phyloP scores from a whole-genome alignment of 2,113 vertebrate species.

The Sminthopsis crassicaudata region DNA sequence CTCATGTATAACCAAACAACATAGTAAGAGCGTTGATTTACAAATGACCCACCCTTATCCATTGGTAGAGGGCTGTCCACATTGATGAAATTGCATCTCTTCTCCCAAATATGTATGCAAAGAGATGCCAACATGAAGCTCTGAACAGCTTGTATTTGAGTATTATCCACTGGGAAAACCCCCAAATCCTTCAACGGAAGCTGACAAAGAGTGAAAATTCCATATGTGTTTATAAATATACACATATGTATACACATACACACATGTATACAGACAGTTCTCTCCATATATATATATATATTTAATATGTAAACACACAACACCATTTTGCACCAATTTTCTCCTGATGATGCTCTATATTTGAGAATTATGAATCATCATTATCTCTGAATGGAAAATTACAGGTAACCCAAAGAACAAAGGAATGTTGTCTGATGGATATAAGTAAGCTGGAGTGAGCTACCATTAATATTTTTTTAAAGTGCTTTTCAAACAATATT shows the following conservation, averaged over 20 bases:
- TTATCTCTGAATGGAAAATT: not conserved
- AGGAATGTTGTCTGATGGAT: not conserved
- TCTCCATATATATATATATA: conserved; percentile 4
- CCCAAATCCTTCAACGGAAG: too few relatives aligned
- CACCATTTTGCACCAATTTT: not conserved
- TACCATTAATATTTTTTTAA: not conserved
- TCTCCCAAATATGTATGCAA: too few relatives aligned
- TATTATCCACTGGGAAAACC: too few relatives aligned
- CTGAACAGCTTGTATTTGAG: too few relatives aligned
- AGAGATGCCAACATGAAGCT: too few relatives aligned
- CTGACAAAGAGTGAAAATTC: not conserved
- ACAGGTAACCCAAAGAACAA: not conserved
- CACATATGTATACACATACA: not conserved
- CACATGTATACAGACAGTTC: not conserved
- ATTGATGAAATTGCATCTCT: not conserved
- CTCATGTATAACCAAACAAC: not conserved
- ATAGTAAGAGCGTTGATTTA: not conserved
- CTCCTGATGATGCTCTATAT: not conserved
- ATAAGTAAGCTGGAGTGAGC: not conserved
- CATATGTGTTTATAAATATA: not conserved
- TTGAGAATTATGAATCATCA: not conserved
- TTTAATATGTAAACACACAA: not conserved
- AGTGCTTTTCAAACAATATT: too few relatives aligned
- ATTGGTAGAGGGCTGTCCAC: not conserved
- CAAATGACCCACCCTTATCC: not conserved